A percentile compares a stretch with the other conserved stretches of the same genome.
phyloP scores from a whole-genome alignment of 1,140 invertebrate genomes.

The Ceratosolen solmsi region DNA sequence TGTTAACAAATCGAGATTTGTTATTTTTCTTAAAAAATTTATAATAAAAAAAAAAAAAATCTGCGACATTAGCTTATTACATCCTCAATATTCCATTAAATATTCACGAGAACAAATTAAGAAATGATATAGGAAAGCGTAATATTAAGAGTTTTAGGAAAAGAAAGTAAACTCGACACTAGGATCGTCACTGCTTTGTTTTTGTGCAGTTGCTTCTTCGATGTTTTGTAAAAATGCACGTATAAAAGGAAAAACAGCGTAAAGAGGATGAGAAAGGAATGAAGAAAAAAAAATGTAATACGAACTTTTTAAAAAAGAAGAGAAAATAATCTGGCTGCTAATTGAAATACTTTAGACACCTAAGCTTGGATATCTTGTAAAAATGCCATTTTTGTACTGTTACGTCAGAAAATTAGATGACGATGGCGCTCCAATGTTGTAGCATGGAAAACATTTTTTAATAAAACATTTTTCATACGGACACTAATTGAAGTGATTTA shows the following conservation, averaged over 20 bases:
- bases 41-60: no score
- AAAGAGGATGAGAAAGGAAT: background rate
- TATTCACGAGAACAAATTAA: background rate
- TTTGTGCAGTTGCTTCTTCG: conserved; percentile 18
- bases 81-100: background rate
- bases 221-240: background rate
- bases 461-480: conserved; percentile 67
- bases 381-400: conserved; percentile 69
- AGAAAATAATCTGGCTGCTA: conserved; percentile 56
- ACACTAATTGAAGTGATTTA: conserved; percentile 29
- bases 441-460: conserved; percentile 66
- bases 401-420: conserved; percentile 59
- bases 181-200: conserved; percentile 23
- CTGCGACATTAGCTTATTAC: background rate
- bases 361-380: conserved; percentile 67
- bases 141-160: conserved; percentile 10
- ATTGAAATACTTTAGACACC: conserved; percentile 65
- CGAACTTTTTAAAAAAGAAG: background rate
- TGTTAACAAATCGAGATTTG: background rate
- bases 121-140: background rate
- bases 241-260: background rate
- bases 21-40: conserved; percentile 18
- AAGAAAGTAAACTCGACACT: conserved; percentile 11
- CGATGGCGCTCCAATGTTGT: conserved; percentile 64
- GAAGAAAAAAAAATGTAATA: background rate